Percentiles rank a stretch among this genome's conserved stretches.
Evolutionary conservation across 1,140 invertebrate genomes (phyloP).

Genomic region (Bombus soroeensis): DNA sequence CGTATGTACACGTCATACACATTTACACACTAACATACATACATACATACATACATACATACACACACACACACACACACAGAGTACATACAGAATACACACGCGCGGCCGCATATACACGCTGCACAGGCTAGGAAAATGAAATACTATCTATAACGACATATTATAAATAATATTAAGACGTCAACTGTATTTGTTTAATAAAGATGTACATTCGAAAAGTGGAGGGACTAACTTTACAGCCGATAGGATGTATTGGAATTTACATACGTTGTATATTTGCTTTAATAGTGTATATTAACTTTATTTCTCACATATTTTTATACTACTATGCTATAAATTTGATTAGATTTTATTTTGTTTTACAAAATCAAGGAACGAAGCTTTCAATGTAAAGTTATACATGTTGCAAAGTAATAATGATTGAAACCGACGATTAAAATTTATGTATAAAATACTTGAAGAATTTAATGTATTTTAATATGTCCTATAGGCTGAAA

Average conservation of each 20-base stretch:
- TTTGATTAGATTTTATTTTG: not conserved
- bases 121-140: slow-evolving; percentile 82
- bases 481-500: slow-evolving; percentile 44
- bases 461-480: not conserved
- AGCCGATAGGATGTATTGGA: slow-evolving; percentile 19
- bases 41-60: slow-evolving; percentile 25
- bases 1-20: not conserved
- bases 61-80: slow-evolving; percentile 50
- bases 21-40: not conserved
- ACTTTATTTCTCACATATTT: not conserved
- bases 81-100: slow-evolving; percentile 67
- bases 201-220: slow-evolving; percentile 84
- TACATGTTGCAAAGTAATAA: not conserved
- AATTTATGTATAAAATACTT: not conserved
- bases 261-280: not conserved
- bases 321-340: not conserved
- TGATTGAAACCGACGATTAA: not conserved
- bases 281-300: not conserved
- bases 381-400: not conserved
- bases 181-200: slow-evolving; percentile 84
- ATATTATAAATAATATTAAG: slow-evolving; percentile 82
- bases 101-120: slow-evolving; percentile 80
- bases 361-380: not conserved
- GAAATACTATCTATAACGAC: slow-evolving; percentile 80
- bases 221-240: slow-evolving; percentile 36